Base-by-base conservation (phyloP, 2,888 invertebrate genomes). In the Exephanes ischioxanthus region DNA sequence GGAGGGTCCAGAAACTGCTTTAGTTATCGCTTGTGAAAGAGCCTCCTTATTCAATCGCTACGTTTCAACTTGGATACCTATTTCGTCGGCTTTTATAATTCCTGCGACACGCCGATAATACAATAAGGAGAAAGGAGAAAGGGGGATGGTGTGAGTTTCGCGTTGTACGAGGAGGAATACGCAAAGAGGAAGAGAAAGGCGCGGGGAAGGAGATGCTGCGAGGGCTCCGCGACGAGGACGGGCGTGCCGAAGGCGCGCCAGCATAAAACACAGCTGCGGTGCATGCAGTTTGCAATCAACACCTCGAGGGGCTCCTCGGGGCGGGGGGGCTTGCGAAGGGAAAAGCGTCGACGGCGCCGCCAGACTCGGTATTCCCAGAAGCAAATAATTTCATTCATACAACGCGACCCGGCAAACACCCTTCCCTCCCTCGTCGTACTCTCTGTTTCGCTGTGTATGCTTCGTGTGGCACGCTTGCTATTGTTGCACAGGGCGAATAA, bases 331-430 rank as follows among this genome's bases (percentile, higher is more conserved):
- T 30, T 55, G 58, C 55, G 70, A 67, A 72, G 9, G 83, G 67
- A 73, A 70, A 66, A 53, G 58, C 26, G 67, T 66, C 73, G 70
- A 79, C 73, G 79, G 66, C 82, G 77, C 45, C 78, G 73, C 84
- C 90, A 87, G 88, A 87, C 86, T 88, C 89, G 89, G 91, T 91
- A 92, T 94, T 93, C 93, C 92, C 90, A 91, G 93, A 93, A 93
- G 93, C 91, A 90, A 92, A 93, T 93, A 92, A 93, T 93, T 93
- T 92, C 93, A 92, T 93, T 93, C 93, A 90, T 93, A 92, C 93
- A 93, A 93, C 92, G 89, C 89, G 89, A 91, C 89, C 90, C 90
- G 89, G 84, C 90, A 88, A 89, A 89, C 86, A 88, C 79, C 81
- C 88, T 88, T 86, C 48, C 19, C 53, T 48, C 51, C 45, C 66